phyloP scores from a whole-genome alignment of 37 sponge, comb jelly and placozoan genomes.

The Amphimedon queenslandica region DNA sequence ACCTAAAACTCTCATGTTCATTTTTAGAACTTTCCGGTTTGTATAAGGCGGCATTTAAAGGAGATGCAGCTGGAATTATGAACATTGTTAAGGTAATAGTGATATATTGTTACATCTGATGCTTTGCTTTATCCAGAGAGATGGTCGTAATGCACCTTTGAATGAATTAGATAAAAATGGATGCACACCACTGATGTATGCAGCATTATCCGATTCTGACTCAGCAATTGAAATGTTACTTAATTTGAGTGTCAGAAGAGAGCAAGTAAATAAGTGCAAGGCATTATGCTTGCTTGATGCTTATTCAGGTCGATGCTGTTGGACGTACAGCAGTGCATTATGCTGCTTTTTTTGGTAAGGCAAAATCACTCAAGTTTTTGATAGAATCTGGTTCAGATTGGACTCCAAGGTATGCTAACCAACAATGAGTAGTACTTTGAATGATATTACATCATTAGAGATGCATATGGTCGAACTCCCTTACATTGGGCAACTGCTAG shows the following conservation, averaged over 20 bases:
- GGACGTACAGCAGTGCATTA: constrained; percentile 90
- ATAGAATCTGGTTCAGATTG: constrained; percentile 77
- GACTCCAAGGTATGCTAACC: constrained; percentile 48
- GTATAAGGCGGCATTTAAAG: constrained; percentile 67
- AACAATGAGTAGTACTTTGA: not conserved
- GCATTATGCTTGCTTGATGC: not conserved
- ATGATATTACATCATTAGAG: constrained; percentile 19
- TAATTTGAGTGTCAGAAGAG: constrained; percentile 70
- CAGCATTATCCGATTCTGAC: constrained; percentile 70
- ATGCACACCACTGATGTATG: constrained; percentile 87
- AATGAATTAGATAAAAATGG: constrained; percentile 63
- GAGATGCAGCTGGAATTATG: constrained; percentile 60
- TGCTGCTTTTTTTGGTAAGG: constrained; percentile 86
- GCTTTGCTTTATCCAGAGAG: constrained; percentile 12
- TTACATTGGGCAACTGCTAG: constrained; percentile 79
- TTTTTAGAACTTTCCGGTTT: constrained; percentile 57
- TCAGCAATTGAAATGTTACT: constrained; percentile 70
- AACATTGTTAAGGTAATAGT: constrained; percentile 53
- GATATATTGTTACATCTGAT: not conserved
- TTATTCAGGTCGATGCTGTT: constrained; percentile 49
- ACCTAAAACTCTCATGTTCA: no score
- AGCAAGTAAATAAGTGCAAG: constrained; percentile 31
- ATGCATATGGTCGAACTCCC: constrained; percentile 76
- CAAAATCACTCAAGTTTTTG: constrained; percentile 72
- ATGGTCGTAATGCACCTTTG: constrained; percentile 54